A percentile compares a stretch with the other conserved stretches of the same genome.
Conservation (phyloP, 2,888 invertebrate species). For the Selenia dentaria region DNA sequence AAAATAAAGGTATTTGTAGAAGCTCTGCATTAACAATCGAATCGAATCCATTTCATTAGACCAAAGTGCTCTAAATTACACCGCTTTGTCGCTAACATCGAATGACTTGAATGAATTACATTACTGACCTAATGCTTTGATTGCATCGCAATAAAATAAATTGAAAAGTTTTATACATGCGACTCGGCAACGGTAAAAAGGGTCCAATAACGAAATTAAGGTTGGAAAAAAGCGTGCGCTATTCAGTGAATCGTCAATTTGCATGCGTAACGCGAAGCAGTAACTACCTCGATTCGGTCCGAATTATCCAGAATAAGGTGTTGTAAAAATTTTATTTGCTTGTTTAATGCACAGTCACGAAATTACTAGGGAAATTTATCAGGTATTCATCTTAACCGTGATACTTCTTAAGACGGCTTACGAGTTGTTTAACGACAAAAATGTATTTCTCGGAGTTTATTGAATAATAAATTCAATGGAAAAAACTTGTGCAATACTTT, state of each 20-base stretch:
- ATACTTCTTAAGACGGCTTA: constrained; percentile 16
- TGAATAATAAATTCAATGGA: no score
- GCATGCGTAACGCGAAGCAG: constrained; percentile 63
- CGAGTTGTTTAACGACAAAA: constrained; percentile 19
- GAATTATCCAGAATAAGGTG: constrained; percentile 62
- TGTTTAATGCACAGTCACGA: constrained; percentile 38
- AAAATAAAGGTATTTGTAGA: no score
- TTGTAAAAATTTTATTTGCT: constrained; percentile 54
- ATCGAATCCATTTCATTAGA: constrained; percentile 27
- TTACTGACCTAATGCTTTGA: constrained; percentile 33
- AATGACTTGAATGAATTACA: constrained; percentile 29
- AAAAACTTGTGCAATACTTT: no score
- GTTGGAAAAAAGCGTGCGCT: constrained; percentile 46
- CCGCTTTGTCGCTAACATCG: constrained; percentile 19
- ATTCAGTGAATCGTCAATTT: constrained; percentile 60
- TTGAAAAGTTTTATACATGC: constrained; percentile 39
- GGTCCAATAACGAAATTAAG: constrained; percentile 59
- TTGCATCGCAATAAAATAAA: constrained; percentile 36
- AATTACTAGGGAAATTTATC: constrained; percentile 13
- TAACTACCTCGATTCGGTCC: constrained; percentile 56
- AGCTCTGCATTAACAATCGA: constrained; percentile 40
- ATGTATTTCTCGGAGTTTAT: constrained; percentile 21
- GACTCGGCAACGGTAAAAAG: constrained; percentile 47
- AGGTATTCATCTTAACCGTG: constrained; percentile 10
- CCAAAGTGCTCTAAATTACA: constrained; percentile 18